These are phyloP conservation scores for Callaeas wilsoni DNA, from an alignment of 2,113 vertebrate genomes.

Conservation along the genomic window DNA sequence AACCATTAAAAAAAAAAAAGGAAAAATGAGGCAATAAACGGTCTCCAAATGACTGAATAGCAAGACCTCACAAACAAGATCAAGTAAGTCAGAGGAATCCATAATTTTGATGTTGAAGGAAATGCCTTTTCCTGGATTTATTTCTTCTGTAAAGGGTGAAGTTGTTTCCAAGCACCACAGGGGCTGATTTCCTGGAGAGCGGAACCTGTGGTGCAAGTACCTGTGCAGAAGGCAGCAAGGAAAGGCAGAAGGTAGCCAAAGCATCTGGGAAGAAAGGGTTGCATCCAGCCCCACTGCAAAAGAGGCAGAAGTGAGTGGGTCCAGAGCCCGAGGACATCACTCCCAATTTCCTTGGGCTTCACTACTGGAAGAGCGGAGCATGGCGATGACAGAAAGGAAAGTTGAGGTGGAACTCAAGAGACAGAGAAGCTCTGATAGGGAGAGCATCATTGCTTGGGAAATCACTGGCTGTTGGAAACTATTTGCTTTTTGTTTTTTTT, in stretches of 20 bases:
- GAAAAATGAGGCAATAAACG: not conserved
- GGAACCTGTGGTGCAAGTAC: not conserved
- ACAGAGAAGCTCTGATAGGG: not conserved
- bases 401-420: not conserved
- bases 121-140: not conserved
- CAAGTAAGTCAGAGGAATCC: not conserved
- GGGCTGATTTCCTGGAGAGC: not conserved
- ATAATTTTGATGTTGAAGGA: not conserved
- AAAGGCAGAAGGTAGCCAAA: not conserved
- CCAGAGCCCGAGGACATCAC: fast-evolving
- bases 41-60: not conserved
- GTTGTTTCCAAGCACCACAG: not conserved
- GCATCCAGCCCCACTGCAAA: not conserved
- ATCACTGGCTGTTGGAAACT: not conserved
- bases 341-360: not conserved
- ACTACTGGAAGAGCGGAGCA: fast-evolving
- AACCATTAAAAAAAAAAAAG: not conserved
- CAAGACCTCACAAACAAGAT: not conserved
- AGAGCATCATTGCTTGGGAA: not conserved
- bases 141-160: not conserved
- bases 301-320: not conserved
- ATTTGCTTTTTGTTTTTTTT: not conserved
- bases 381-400: not conserved
- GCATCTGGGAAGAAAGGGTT: not conserved
- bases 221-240: not conserved